Base-by-base conservation (phyloP, 2,888 invertebrate species). In the Machimus rusticus region DNA sequence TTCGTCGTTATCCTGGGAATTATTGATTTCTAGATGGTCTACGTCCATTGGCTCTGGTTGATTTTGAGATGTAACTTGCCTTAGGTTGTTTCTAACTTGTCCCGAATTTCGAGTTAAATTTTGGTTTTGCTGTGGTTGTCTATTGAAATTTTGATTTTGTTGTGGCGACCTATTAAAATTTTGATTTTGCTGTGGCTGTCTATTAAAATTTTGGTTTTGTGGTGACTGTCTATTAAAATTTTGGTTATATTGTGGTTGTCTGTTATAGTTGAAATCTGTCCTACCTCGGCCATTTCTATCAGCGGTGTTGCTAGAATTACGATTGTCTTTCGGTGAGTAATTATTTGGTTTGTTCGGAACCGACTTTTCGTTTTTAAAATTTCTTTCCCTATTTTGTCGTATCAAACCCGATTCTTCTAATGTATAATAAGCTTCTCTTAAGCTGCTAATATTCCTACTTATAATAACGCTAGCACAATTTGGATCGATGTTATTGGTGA, bases 401-500 rank as follows among this genome's bases (percentile, higher is more conserved):
- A 89, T 78, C 43, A 87, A 81, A 12, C 89, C 89, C 23, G 87
- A 88, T 57, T 88, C 88, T 86, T 89, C 87, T 46, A 89, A 81
- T 66, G 87, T 85, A 79, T 88, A 88, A 88, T 87, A 89, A 34
- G 89, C 88, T 57, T 88, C 88, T 87, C 87, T 87, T 66, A 89
- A 86, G 28, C 12, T 89, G 37, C 66, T 37, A 51, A 88, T 87
- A 37, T 88, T 86, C 57, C 89, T 81, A 57, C 89, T 89, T 74
- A 87, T 87, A 57, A 89, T 55, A 28, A 89, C 87, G 51, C 87
- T 89, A 37, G 88, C 51, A 81, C 84, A 84, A 57, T 87, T 86
- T 74, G 28, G 28, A 28, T 28, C 28, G 28, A 28, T 28, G 28
- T 28, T 28, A 28, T 28, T 28, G 28, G 28, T 28, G 28, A 28